phyloP scores from a whole-genome alignment of 2,888 invertebrate species.

The Athalia cordata region DNA sequence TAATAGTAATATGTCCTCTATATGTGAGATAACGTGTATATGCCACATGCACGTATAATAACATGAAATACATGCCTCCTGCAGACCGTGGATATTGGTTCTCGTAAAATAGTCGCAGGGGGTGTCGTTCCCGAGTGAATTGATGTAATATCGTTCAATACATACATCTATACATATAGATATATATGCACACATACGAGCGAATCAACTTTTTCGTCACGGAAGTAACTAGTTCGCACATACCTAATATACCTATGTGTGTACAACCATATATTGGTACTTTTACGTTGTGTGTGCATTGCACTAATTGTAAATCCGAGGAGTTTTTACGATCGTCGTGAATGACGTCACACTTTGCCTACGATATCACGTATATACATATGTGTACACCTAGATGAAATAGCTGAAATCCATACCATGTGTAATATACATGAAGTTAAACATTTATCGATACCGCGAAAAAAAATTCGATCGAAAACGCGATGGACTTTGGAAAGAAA shows the following conservation, averaged over 20 bases:
- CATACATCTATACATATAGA: not conserved
- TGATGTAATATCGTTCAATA: not conserved
- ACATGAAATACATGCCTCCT: no score
- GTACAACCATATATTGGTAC: not conserved
- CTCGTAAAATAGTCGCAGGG: no score
- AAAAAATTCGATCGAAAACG: no score
- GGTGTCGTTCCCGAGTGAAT: not conserved
- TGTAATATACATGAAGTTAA: no score
- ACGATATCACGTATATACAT: not conserved
- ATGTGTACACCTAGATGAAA: not conserved
- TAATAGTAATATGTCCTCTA: no score
- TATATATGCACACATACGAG: not conserved
- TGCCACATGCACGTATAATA: no score
- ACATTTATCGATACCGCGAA: no score
- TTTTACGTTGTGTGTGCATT: not conserved
- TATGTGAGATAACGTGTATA: no score
- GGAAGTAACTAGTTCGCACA: constrained; percentile 24
- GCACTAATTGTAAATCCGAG: not conserved
- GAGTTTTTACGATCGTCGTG: not conserved
- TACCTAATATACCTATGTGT: constrained; percentile 17
- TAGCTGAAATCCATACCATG: no score
- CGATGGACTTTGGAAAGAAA: no score
- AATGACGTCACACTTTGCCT: not conserved
- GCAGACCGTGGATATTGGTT: no score
- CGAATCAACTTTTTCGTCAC: constrained; percentile 12